Base-by-base conservation (phyloP, 2,797 vertebrate species). In the Phoxinus dragarum region DNA sequence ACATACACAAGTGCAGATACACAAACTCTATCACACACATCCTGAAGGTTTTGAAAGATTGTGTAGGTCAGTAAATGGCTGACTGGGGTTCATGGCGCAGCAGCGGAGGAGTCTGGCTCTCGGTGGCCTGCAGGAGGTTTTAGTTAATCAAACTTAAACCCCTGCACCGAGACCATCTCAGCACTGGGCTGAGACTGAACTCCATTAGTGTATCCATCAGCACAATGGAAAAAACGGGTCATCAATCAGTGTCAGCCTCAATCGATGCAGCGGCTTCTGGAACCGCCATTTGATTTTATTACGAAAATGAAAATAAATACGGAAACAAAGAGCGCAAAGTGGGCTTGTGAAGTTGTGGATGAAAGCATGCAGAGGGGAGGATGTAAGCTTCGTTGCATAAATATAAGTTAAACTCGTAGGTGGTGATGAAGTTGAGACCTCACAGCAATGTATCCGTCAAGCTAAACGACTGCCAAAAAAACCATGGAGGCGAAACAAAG, bases 81-180 rank as follows among this genome's bases (percentile, higher is more conserved):
- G 34, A 59, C 81, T 82, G 66, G 49, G 36, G 83, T 82, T 85
- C 86, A 86, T 77, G 68, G 68, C 77, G 86, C 81, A 86, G 83
- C 44, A 47, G 67, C 14, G 6, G 59, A 81, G 84, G 52, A 40
- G 69, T 59, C 75, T 87, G 84, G 85, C 56, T 86, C 79, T 78
- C 77, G 11, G 68, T 82, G 85, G 12, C 88, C 77, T 56, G 71
- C 67, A 90, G 90, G 88, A 90, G 91, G 90, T 88, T 27, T 85
- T 90, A 93, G 92, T 95, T 94, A 93, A 94, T 95, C 93, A 94
- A 79, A 66, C 91, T 91, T 92, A 74, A 90, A 90, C 91, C 91
- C 89, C 86, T 86, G 93, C 92, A 88, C 36, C 21, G 88, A 84
- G 84, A 89, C 89, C 91, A 90, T 92, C 90, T 64, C n/a, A 64